Conservation (phyloP, 2,888 invertebrate species). For the Drosophila rubida region DNA sequence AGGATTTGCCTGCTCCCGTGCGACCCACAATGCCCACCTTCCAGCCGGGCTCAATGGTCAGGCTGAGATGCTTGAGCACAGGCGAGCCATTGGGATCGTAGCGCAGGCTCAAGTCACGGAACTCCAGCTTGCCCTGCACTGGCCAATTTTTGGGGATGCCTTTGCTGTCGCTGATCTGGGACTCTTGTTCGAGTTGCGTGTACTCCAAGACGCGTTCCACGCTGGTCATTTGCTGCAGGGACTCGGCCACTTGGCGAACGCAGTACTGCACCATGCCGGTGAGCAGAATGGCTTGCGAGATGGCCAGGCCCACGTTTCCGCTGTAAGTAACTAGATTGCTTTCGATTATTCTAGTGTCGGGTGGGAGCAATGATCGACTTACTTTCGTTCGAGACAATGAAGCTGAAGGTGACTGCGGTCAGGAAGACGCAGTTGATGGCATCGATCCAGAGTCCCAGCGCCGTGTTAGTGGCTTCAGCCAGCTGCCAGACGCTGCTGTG, state of each 20-base stretch:
- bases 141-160: constrained; percentile 89
- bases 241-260: constrained; percentile 89
- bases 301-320: constrained; percentile 89
- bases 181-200: constrained; percentile 88
- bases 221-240: constrained; percentile 89
- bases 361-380: constrained; percentile 62
- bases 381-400: constrained; percentile 87
- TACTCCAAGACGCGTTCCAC: constrained; percentile 91
- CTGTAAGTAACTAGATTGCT: constrained; percentile 85
- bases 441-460: constrained; percentile 92
- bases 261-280: constrained; percentile 90
- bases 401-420: constrained; percentile 87
- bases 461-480: constrained; percentile 83
- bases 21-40: constrained; percentile 93
- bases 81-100: constrained; percentile 87
- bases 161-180: constrained; percentile 70
- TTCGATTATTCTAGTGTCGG: neutral
- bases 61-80: constrained; percentile 90
- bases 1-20: constrained; percentile 93
- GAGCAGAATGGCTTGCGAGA: constrained; percentile 88
- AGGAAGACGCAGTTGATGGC: constrained; percentile 89
- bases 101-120: constrained; percentile 86
- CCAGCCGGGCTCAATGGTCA: constrained; percentile 88
- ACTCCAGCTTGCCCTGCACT: constrained; percentile 86
- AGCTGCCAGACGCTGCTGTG: constrained; percentile 83